Evolutionary conservation across 2,888 invertebrate species (phyloP), one percentile per base, ranked within the genome.

Genomic region (Drosophila subquinaria): DNA sequence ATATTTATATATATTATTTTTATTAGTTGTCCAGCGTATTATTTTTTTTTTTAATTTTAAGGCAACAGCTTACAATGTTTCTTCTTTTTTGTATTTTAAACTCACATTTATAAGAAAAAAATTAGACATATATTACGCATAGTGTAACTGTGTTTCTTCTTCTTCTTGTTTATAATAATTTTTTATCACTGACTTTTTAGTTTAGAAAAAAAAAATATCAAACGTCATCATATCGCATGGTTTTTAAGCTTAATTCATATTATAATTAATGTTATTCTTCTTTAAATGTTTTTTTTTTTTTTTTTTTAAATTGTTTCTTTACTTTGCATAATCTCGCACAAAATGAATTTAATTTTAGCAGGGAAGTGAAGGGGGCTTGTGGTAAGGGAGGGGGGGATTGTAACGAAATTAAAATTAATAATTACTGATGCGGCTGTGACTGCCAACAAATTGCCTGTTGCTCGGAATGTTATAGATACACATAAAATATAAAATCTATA

Each of bases 361-460:
- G 55, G 55, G 33, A 20, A 35, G 15, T 53, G 1, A 45, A 11
- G 75, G 50, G 9, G 9, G 6, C 27, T 9, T 36, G 45, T 35
- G 13, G 15, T 27, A 6, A 13, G 15, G 38, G 47, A 30, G 17
- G 10, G 17, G 35, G 69, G 51, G 2, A 15, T n/a, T 73, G 62
- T 62, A 73, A 73, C 55, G 51, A 71, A 88, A 86, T 89, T 90
- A 89, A 81, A 89, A 88, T 87, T 90, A 90, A 90, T 90, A 90
- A 90, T 90, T 90, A 90, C 90, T 89, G 89, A 82, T 90, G 89
- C 89, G 85, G 89, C 82, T 88, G 88, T 86, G 89, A 85, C 89
- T 88, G 81, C 76, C 74, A 71, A 73, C 81, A 85, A 73, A 76
- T 73, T 75, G 73, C 74, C 68, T 75, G 81, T 77, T 82, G 81